Evolutionary conservation across 2,113 vertebrate genomes (phyloP), one percentile per base, ranked within the genome.

Genomic region (Festucalex cinctus): DNA sequence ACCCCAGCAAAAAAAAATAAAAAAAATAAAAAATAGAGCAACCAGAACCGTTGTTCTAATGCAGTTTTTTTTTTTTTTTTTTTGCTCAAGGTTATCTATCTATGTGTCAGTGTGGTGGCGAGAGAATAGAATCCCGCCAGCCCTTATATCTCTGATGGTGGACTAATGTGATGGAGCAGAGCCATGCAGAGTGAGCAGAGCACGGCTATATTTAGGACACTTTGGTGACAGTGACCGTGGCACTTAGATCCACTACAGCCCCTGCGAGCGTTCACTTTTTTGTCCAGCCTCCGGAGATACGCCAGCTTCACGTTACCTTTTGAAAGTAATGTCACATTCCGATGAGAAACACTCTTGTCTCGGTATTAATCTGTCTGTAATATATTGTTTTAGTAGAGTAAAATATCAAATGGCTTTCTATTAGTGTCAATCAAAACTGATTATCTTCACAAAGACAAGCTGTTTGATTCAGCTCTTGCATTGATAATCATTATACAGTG

Each of bases 121-220:
- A 13, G 69, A 79, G 79, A 69, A 65, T 5, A 76, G 63, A 58
- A 70, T 62, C 53, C 35, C 1, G 5, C 58, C 65, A 72, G 77
- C 66, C 49, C 56, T 71, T 66, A 46, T 70, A 70, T 83, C 76
- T 75, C 63, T 64, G 69, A 83, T 64, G 65, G 43, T 70, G 49
- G 79, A n/a, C 75, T 83, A 79, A 85, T 79, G 73, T 77, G 82
- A 83, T 83, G 65, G 81, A 84, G 79, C 79, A 73, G 74, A 75
- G 77, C 65, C 70, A 65, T 48, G 71, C 67, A 53, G 75, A 73
- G 74, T 61, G 63, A 72, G 69, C 66, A 39, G 17, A 74, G 72
- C 68, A 48, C 51, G 59, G 76, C 73, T 88, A 87, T 89, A 89
- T 89, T 85, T 86, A 85, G 80, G 75, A 71, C 78, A 78, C 68